Evolutionary conservation across 2,113 vertebrate species (phyloP), one percentile per base, ranked within the genome.

Genomic region (Steatornis caripensis): DNA sequence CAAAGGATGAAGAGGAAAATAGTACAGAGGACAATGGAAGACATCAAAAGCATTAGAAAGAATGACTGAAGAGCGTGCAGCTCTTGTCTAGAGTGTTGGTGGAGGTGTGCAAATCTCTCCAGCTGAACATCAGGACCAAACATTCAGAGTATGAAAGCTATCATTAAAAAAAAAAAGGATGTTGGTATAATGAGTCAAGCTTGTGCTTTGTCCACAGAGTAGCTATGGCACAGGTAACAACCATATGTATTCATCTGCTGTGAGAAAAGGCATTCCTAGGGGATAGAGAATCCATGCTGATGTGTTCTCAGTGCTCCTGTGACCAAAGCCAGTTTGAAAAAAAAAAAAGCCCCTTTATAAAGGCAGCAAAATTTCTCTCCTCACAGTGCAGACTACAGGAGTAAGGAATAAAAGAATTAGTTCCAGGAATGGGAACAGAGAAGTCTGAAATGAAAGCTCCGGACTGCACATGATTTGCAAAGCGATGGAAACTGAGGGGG

Each of bases 401-500:
- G 43, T 45, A 82, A 92, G 72, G 85, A 88, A 86, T 71, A 84
- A 58, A 92, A 81, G 37, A 91, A 69, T 71, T 54, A 27, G 65
- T 46, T 79, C n/a, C 82, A 95, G 70, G 49, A 69, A 79, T 19
- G 65, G 66, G 86, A 82, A 93, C 18, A 84, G 72, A 91, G 72
- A 68, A 82, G 70, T 66, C 54, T 91, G 84, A 85, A 95, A 84
- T 85, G 34, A 91, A 97, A 95, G 77, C 81, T 87, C 18, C 1
- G 2, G 94, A 74, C 69, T 72, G 81, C 91, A 87, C 76, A 87
- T 95, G 97, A 92, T 79, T 65, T 91, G 95, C 89, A 92, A 46
- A 93, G 91, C 3, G 43, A 92, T 96, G 94, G 96, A 97, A 97
- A 97, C 91, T 94, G 95, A 96, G 93, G 90, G 93, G 95, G 94